Evolutionary conservation across 2,888 invertebrate species (phyloP).

Genomic region (Nemapogon koenigi): DNA sequence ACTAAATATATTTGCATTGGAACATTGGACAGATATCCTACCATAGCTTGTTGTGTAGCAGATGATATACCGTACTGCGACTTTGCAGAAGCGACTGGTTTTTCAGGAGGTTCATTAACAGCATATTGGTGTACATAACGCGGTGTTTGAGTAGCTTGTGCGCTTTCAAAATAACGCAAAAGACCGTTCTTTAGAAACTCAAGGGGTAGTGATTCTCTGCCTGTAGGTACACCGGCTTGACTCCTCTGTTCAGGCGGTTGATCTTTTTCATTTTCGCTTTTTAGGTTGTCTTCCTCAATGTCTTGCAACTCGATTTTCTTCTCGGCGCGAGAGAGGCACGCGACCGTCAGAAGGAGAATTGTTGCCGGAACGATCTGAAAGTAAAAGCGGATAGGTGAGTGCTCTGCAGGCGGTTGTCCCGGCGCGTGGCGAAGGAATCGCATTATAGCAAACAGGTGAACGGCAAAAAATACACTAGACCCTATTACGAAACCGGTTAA

Average conservation of each 20-base stretch:
- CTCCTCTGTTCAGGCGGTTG: constrained; percentile 26
- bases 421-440: constrained; percentile 23
- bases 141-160: constrained; percentile 25
- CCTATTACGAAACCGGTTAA: constrained; percentile 49
- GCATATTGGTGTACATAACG: constrained; percentile 49
- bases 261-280: constrained; percentile 58
- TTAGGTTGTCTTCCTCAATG: constrained; percentile 74
- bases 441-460: constrained; percentile 43
- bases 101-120: constrained; percentile 46
- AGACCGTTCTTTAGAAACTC: constrained; percentile 41
- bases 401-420: constrained; percentile 25
- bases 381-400: constrained; percentile 36
- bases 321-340: constrained; percentile 42
- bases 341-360: constrained; percentile 32
- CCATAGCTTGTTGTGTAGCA: constrained; percentile 35
- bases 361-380: constrained; percentile 41
- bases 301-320: constrained; percentile 76
- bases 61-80: constrained; percentile 25
- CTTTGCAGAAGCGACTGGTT: constrained; percentile 20
- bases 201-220: constrained; percentile 23
- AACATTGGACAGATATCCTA: constrained; percentile 49
- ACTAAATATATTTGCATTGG: constrained; percentile 57
- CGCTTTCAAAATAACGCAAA: constrained; percentile 33
- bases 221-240: constrained; percentile 20
- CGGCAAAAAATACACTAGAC: constrained; percentile 49